These are phyloP conservation scores for Crocuta crocuta DNA, from an alignment of 2,113 vertebrate species.

Conservation along the genomic window DNA sequence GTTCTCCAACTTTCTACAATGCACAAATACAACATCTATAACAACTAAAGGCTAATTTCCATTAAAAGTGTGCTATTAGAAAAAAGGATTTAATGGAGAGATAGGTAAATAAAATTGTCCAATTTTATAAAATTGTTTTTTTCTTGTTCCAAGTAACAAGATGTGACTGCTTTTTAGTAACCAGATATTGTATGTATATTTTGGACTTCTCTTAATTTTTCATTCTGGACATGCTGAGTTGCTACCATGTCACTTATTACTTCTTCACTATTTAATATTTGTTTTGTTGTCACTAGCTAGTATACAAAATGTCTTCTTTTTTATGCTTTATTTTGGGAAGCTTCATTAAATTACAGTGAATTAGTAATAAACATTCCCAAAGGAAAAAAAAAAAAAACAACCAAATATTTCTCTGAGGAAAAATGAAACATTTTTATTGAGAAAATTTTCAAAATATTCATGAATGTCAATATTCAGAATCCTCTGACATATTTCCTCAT, in stretches of 20 bases:
- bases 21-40: background rate
- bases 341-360: background rate
- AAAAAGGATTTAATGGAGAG: background rate
- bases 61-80: background rate
- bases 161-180: background rate
- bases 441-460: background rate
- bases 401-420: background rate
- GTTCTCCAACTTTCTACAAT: background rate
- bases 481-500: conserved; percentile 18
- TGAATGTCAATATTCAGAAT: background rate
- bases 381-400: background rate
- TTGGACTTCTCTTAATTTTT: background rate
- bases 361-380: background rate
- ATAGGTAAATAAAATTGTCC: background rate
- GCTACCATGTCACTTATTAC: background rate
- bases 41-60: background rate
- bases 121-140: background rate
- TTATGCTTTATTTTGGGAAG: background rate
- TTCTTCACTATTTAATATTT: background rate
- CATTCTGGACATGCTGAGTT: background rate
- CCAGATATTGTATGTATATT: background rate
- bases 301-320: background rate
- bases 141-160: background rate
- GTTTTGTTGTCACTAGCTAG: background rate
- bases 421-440: conserved; percentile 59